Evolutionary conservation across 2,797 vertebrate species (phyloP).

Genomic region (Cuculus canorus): DNA sequence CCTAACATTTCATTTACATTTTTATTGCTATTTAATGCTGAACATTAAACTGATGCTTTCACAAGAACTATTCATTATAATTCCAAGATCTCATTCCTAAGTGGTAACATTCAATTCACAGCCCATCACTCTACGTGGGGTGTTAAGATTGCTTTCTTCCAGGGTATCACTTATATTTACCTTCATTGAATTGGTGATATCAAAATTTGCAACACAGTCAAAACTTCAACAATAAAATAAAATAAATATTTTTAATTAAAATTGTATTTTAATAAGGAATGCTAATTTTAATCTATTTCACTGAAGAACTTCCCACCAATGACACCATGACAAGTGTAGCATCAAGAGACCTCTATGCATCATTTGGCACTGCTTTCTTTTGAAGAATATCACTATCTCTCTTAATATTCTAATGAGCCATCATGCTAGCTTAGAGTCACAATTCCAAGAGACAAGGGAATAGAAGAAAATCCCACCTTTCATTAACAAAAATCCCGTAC

Average conservation of each 20-base stretch:
- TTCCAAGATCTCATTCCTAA: conserved; percentile 37
- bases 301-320: neutral
- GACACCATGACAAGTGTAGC: neutral
- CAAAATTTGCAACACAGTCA: neutral
- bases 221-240: neutral
- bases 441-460: neutral
- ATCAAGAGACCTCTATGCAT: neutral
- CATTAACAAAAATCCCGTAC: neutral
- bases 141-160: conserved; percentile 7
- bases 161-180: neutral
- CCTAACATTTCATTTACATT: conserved; percentile 60
- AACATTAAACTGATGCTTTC: conserved; percentile 52
- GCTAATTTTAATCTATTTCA: neutral
- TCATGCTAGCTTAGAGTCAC: neutral
- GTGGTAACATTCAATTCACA: neutral
- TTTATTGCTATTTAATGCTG: conserved; percentile 41
- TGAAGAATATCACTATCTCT: neutral
- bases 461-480: neutral
- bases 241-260: neutral
- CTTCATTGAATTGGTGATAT: neutral
- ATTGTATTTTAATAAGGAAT: neutral
- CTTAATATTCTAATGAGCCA: neutral
- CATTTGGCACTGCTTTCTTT: neutral
- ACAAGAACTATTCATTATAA: conserved; percentile 33
- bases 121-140: neutral